Evolutionary conservation across 2,888 invertebrate genomes (phyloP).

Genomic region (Ichneumon xanthorius): DNA sequence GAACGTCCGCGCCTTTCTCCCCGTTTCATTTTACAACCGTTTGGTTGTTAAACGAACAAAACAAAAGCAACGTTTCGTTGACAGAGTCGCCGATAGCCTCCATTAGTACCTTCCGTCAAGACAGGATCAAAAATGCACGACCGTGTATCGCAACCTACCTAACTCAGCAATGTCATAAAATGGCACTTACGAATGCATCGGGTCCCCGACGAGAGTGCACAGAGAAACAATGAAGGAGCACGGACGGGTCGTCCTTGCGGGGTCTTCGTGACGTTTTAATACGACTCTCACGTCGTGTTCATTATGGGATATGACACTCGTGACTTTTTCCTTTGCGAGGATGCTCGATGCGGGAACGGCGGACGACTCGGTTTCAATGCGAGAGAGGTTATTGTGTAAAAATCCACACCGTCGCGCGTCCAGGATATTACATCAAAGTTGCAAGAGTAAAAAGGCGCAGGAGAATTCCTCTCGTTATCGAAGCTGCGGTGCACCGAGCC

Average conservation of each 20-base stretch:
- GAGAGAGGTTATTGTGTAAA: background rate
- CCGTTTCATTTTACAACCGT: too few relatives aligned
- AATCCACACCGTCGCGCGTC: background rate
- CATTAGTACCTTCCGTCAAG: background rate
- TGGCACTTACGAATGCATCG: constrained; percentile 54
- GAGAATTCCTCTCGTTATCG: constrained; percentile 31
- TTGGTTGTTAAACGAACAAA: too few relatives aligned
- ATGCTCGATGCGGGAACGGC: constrained; percentile 7
- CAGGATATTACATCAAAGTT: background rate
- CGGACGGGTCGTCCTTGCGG: constrained; percentile 22
- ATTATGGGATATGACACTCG: constrained; percentile 1
- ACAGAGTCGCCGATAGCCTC: constrained; percentile 14
- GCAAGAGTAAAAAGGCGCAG: background rate
- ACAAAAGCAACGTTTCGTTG: background rate
- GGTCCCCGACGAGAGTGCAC: background rate
- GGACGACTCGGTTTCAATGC: constrained; percentile 1
- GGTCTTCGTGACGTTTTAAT: constrained; percentile 35
- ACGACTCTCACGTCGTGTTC: constrained; percentile 5
- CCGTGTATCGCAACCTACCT: constrained; percentile 1
- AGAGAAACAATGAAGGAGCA: constrained; percentile 54
- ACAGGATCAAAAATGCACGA: background rate
- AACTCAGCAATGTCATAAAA: constrained; percentile 57
- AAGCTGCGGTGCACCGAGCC: constrained; percentile 19
- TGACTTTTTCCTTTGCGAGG: constrained; percentile 12
- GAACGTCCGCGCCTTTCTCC: too few relatives aligned